phyloP scores from a whole-genome alignment of 1,140 invertebrate species.

The Scaptomyza pallida region DNA sequence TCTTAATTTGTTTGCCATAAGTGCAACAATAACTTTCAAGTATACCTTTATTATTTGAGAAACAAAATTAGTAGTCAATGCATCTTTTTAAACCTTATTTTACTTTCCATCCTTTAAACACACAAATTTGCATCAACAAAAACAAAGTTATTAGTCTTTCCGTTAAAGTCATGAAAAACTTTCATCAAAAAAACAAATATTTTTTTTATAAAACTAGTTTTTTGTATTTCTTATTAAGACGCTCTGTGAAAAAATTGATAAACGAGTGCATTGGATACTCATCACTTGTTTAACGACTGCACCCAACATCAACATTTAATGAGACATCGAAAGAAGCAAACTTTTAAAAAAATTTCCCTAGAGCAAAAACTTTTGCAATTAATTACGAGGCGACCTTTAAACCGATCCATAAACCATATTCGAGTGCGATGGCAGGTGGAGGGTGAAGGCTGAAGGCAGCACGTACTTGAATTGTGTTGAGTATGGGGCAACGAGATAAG shows the following conservation, averaged over 20 bases:
- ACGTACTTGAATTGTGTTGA: slow-evolving; percentile 21
- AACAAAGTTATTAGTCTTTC: slow-evolving; percentile 53
- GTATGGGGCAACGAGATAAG: slow-evolving; percentile 27
- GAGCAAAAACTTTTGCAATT: slow-evolving; percentile 75
- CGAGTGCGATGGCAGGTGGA: not conserved
- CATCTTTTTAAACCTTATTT: slow-evolving; percentile 51
- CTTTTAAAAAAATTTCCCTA: slow-evolving; percentile 52
- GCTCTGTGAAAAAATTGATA: slow-evolving; percentile 29
- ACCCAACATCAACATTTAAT: slow-evolving; percentile 41
- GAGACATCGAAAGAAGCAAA: slow-evolving; percentile 46
- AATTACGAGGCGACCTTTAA: slow-evolving; percentile 66
- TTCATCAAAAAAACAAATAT: too few species aligned
- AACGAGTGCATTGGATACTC: slow-evolving; percentile 44
- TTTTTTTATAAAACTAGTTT: too few species aligned
- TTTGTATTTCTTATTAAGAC: too few species aligned
- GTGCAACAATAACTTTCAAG: too few species aligned
- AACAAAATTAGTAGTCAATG: too few species aligned
- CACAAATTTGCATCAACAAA: slow-evolving; percentile 52
- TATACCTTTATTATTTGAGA: too few species aligned
- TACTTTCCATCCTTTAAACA: not conserved
- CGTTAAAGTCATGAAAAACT: slow-evolving; percentile 50
- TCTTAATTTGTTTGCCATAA: too few species aligned
- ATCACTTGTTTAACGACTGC: slow-evolving; percentile 36
- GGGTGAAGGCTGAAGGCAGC: not conserved
- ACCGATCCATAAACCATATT: slow-evolving; percentile 33